Base-by-base conservation (phyloP, 2,113 vertebrate species). In the Australoheros scitulus region DNA sequence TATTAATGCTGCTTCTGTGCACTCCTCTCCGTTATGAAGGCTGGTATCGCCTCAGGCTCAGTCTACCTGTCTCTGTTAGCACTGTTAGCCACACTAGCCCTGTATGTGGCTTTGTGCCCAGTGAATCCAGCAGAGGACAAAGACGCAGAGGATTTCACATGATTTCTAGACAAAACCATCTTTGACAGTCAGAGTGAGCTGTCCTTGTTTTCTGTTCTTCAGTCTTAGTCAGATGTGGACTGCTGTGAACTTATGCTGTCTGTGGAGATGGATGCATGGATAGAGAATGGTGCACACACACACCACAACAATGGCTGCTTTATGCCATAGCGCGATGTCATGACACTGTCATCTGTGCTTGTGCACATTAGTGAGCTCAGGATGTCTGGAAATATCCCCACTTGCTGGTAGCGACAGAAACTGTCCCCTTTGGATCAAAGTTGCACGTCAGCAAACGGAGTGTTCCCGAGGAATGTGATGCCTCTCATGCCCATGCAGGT, bases 121-220 rank as follows among this genome's bases (percentile, higher is more conserved):
- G 29, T 18, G 29, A 79, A 86, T 22, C 41, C 63, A 82, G 81
- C 47, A 81, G 87, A 89, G 88, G 63, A 91, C 89, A 89, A 77
- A 87, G 82, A 88, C 34, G 59, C 76, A 86, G 82, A 90, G 81
- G 60, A 88, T 90, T 89, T 89, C 83, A 88, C 83, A 90, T 88
- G 89, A 86, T 89, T 91, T 85, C 74, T 56, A 93, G 92, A 94
- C 92, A 92, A 94, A 91, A 94, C 91, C 87, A 88, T 84, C 87
- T 89, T 93, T 93, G 80, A 93, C 68, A 59, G 74, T 76, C 74
- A 63, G 68, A 85, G 59, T 81, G 82, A 81, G 60, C 90, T 86
- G 76, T 92, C 63, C 34, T 61, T 61, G 61, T 91, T 61, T 56
- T 65, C 79, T 76, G 50, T 77, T 59, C 34, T 17, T 79, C 79